Evolutionary conservation across 2,113 vertebrate genomes (phyloP).

Genomic region (Ceratotherium simum): DNA sequence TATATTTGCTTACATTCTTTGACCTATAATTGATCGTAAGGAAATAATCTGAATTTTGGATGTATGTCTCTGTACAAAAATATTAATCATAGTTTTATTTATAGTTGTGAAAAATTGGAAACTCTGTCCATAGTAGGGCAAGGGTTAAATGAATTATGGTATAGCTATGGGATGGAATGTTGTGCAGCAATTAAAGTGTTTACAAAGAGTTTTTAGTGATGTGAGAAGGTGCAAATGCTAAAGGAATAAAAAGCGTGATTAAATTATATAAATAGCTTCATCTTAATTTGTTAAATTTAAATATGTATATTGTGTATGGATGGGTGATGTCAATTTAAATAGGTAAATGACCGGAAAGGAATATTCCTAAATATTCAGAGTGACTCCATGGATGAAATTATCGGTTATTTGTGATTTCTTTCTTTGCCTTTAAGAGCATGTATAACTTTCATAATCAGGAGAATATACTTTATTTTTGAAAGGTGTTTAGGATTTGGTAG

Average conservation of each 20-base stretch:
- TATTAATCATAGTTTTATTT: not conserved
- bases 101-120: not conserved
- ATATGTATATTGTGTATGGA: not conserved
- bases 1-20: not conserved
- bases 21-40: not conserved
- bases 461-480: not conserved
- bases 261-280: not conserved
- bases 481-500: not conserved
- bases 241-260: not conserved
- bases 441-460: not conserved
- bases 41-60: not conserved
- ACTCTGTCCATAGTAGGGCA: not conserved
- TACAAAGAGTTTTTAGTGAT: not conserved
- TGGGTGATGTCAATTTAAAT: not conserved
- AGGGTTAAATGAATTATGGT: not conserved
- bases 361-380: not conserved
- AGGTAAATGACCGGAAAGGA: not conserved
- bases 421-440: not conserved
- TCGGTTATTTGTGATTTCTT: not conserved
- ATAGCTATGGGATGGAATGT: not conserved
- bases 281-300: constrained; percentile 25
- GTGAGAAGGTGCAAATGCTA: not conserved
- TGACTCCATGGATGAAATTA: not conserved
- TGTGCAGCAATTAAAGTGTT: not conserved
- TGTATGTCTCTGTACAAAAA: not conserved